Conservation (phyloP, 1,140 invertebrate genomes). For the Brachionus manjavacas region DNA sequence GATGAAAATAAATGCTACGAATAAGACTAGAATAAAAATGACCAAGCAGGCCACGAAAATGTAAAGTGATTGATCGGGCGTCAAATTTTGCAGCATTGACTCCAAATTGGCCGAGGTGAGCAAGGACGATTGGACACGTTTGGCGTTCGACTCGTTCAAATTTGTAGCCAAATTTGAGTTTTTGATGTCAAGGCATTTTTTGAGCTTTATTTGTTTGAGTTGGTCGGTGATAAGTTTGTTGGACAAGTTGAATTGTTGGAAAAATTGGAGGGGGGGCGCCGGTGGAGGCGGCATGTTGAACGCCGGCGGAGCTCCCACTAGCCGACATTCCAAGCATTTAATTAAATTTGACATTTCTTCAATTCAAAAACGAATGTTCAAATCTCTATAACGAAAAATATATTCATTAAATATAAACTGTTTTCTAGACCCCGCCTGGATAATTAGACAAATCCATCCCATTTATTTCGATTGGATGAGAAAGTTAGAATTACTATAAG, state of each 20-base stretch:
- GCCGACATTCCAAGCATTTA: conserved; percentile 34
- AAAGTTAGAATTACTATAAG: background rate
- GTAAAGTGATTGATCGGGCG: background rate
- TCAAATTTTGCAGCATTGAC: background rate
- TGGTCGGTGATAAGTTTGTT: background rate
- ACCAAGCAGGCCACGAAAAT: background rate
- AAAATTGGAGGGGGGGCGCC: background rate
- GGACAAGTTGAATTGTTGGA: background rate
- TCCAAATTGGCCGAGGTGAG: background rate
- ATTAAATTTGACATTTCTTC: conserved; percentile 34
- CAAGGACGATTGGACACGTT: background rate
- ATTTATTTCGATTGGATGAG: background rate
- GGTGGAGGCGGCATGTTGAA: conserved; percentile 25
- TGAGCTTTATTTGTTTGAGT: conserved; percentile 20
- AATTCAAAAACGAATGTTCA: background rate
- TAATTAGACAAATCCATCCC: background rate
- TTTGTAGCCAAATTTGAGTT: conserved; percentile 31
- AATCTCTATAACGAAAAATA: background rate
- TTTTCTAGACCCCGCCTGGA: background rate
- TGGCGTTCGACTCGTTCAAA: background rate
- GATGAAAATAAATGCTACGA: conserved; percentile 2
- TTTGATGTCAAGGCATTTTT: background rate
- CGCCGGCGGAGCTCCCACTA: conserved; percentile 17
- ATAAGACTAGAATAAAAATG: background rate
- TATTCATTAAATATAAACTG: conserved; percentile 8